Evolutionary conservation across 2,888 invertebrate genomes (phyloP), one percentile per base, ranked within the genome.

Genomic region (Trichopoda pennipes): DNA sequence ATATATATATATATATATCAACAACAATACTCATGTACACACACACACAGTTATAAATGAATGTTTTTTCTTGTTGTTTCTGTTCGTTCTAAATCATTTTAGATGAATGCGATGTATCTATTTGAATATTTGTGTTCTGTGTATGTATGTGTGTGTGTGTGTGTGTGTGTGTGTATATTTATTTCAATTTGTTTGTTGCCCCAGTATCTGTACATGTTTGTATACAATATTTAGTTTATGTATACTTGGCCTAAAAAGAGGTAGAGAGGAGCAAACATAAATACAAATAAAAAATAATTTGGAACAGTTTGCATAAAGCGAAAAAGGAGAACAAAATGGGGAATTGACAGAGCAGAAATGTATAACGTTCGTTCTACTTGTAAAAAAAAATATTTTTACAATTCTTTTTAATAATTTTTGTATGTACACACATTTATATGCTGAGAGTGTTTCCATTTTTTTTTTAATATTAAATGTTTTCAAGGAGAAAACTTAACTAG

Each of bases 241-340:
- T 74, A 73, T 80, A 80, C 79, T 80, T 73, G 81, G 79, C 73
- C 78, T 79, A 78, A 79, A 73, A 51, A 70, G 74, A 21, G n/a
- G n/a, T n/a, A n/a, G 49, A 49, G 68, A 68, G 61, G 38, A 75
- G 51, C 55, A 80, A 63, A 69, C 44, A 44, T 63, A 58, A 64
- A 58, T 53, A 55, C 23, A 75, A 63, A 72, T 35, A 75, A 63
- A 72, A 78, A 69, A 74, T 51, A 53, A 79, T 79, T 72, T 79
- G 64, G 69, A 75, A 72, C 73, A 82, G 78, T 70, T 74, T 79
- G 73, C 51, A 69, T 66, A 79, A 63, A 78, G 73, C 70, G 64
- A 32, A 60, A 69, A 60, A 70, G 64, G 49, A 16, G n/a, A 21
- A 55, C 28, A 17, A 16, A 28, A 12, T 7, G 16, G 21, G n/a